Percentiles rank a stretch among this genome's conserved stretches.
phyloP scores from a whole-genome alignment of 2,797 vertebrate species.

The Rhadinocentrus ornatus region DNA sequence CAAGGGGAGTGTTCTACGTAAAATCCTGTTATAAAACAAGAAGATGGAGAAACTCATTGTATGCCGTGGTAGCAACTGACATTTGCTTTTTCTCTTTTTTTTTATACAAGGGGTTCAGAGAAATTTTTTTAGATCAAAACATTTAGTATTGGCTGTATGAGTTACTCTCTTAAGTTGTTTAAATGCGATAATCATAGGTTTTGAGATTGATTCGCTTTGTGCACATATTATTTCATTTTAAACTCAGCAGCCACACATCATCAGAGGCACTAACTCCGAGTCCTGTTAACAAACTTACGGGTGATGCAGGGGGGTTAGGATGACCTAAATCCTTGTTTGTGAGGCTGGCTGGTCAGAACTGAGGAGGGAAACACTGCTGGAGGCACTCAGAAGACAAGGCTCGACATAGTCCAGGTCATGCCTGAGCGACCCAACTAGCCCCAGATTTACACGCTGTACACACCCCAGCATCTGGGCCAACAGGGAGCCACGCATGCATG shows the following conservation, averaged over 20 bases:
- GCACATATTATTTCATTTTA: conserved; percentile 20
- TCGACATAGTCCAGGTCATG: conserved; percentile 80
- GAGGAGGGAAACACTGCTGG: conserved; percentile 74
- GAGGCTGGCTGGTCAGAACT: conserved; percentile 66
- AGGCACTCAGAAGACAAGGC: conserved; percentile 75
- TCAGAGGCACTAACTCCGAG: conserved; percentile 43
- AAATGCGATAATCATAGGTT: not conserved
- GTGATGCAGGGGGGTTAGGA: conserved; percentile 54
- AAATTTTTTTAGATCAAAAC: no score
- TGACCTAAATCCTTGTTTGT: conserved; percentile 82
- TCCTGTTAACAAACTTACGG: conserved; percentile 56
- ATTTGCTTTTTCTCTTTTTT: no score
- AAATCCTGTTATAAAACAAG: no score
- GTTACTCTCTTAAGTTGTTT: not conserved
- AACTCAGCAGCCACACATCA: conserved; percentile 29
- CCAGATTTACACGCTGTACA: conserved; percentile 82
- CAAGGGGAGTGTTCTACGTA: no score
- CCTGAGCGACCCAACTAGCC: conserved; percentile 77
- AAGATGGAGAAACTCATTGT: no score
- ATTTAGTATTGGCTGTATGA: not conserved
- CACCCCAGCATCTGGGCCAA: conserved; percentile 77
- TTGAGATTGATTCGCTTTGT: not conserved
- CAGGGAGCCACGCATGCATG: conserved; percentile 56
- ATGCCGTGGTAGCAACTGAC: no score
- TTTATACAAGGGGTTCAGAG: no score